Conservation (phyloP, 2,888 invertebrate species). For the Netelia inedita region DNA sequence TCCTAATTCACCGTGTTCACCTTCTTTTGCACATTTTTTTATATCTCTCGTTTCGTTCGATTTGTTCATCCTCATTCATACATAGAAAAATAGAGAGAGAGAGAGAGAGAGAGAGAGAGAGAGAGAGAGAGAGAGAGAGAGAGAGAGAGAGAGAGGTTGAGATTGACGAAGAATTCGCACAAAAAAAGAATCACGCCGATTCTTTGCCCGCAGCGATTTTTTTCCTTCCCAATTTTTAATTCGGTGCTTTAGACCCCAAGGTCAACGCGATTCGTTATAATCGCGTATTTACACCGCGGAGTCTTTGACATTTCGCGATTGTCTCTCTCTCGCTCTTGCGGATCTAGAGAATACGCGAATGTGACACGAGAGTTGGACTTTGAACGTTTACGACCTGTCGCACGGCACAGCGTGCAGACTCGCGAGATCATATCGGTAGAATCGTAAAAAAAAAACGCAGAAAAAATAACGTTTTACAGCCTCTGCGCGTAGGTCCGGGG, state of each 20-base stretch:
- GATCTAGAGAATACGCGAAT: background rate
- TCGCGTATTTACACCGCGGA: background rate
- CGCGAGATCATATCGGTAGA: background rate
- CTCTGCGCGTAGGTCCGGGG: conserved; percentile 1
- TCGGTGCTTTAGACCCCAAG: conserved; percentile 34
- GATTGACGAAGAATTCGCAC: conserved; percentile 3
- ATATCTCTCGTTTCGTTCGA: conserved; percentile 38
- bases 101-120: conserved; percentile 32
- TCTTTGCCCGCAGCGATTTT: background rate
- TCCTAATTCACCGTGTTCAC: conserved; percentile 74
- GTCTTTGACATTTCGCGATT: conserved; percentile 40
- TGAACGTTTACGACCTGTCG: conserved; percentile 4
- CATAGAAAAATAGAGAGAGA: conserved; percentile 20
- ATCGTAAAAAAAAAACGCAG: conserved; percentile 10
- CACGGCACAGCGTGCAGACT: background rate
- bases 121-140: conserved; percentile 50
- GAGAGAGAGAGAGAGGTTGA: conserved; percentile 26
- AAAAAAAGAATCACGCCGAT: background rate
- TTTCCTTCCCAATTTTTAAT: conserved; percentile 24
- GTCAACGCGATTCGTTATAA: conserved; percentile 16
- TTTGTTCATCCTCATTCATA: too few relatives aligned
- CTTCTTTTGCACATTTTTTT: conserved; percentile 75
- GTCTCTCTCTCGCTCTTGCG: background rate
- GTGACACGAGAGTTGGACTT: background rate
- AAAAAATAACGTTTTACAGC: conserved; percentile 16